phyloP scores from a whole-genome alignment of 2,113 vertebrate species.

The Corythoichthys haematopterus region DNA sequence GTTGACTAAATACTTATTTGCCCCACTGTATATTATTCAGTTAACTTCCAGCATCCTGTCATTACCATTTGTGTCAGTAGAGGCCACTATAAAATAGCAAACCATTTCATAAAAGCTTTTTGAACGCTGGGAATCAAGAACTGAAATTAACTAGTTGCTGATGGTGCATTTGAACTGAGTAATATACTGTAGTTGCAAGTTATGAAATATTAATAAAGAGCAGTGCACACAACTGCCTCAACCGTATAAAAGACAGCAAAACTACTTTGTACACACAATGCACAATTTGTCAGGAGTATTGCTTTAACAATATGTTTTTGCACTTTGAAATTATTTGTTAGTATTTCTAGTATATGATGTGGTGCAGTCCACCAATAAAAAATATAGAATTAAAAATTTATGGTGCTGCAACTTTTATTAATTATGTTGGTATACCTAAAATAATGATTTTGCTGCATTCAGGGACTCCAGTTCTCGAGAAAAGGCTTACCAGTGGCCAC shows the following conservation, averaged over 20 bases:
- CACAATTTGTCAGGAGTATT: background rate
- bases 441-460: background rate
- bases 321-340: background rate
- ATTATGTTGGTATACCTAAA: background rate
- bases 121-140: background rate
- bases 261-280: background rate
- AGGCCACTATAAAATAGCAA: background rate
- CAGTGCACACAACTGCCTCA: background rate
- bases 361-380: background rate
- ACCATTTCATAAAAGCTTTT: background rate
- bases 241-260: background rate
- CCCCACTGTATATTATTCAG: no score
- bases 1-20: no score
- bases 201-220: background rate
- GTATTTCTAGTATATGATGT: background rate
- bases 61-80: background rate
- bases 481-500: slow-evolving; percentile 80
- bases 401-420: no score
- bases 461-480: slow-evolving; percentile 75
- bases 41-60: background rate
- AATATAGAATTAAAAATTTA: background rate
- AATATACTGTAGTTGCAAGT: background rate
- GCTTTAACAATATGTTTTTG: no score
- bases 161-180: background rate
- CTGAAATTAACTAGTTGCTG: background rate